Evolutionary conservation across 2,113 vertebrate species (phyloP).

Genomic region (Phalacrocorax pelagicus): DNA sequence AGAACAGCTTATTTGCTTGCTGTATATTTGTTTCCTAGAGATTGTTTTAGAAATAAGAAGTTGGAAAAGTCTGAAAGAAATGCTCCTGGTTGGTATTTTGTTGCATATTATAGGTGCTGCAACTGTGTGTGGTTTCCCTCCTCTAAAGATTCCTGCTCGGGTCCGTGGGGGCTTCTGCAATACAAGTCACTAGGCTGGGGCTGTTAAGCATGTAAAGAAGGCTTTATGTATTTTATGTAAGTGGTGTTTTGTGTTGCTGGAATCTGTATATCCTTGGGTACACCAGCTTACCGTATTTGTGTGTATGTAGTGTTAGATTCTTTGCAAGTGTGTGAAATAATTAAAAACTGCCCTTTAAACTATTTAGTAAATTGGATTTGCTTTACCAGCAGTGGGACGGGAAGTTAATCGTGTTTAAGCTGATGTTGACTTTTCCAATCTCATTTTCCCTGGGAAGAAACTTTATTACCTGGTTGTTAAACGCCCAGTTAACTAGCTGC

Average conservation of each 20-base stretch:
- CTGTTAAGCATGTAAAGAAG: neutral
- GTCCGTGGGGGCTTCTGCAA: neutral
- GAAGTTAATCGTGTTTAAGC: constrained; percentile 55
- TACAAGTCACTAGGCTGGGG: neutral
- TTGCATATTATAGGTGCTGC: neutral
- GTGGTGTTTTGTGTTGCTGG: neutral
- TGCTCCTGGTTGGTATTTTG: neutral
- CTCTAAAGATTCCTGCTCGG: neutral
- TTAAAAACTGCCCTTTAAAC: constrained; percentile 40
- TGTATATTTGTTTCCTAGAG: neutral
- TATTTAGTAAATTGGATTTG: constrained; percentile 58
- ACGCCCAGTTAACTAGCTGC: constrained; percentile 38
- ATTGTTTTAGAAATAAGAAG: neutral
- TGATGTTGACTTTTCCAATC: constrained; percentile 60
- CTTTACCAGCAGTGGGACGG: neutral
- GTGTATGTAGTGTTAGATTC: neutral
- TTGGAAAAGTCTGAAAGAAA: neutral
- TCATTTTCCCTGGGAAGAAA: constrained; percentile 50
- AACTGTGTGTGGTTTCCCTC: too few relatives aligned
- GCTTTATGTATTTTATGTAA: neutral
- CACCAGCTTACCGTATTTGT: neutral
- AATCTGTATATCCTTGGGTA: too few relatives aligned
- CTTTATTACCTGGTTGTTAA: constrained; percentile 34
- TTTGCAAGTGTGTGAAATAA: neutral
- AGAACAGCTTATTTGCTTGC: neutral